These are phyloP conservation scores for Limnephilus rhombicus DNA, from an alignment of 2,888 invertebrate species.

Conservation along the genomic window DNA sequence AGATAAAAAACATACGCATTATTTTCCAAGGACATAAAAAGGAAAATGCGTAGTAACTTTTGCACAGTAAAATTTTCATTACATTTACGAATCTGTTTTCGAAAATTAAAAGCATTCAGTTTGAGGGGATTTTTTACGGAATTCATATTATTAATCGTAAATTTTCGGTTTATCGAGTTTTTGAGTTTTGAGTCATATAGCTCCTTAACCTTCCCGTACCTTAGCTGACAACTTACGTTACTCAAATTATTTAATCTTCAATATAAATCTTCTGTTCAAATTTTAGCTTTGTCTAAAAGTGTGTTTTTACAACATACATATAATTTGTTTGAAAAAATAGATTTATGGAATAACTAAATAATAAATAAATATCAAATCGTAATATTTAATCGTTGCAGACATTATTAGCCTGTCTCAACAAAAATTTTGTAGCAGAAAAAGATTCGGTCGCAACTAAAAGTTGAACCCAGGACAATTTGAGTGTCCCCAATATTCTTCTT, in stretches of 20 bases:
- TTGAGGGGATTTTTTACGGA: conserved; percentile 22
- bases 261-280: not conserved
- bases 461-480: too few relatives aligned
- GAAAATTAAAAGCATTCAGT: conserved; percentile 37
- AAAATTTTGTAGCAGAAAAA: too few relatives aligned
- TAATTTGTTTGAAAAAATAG: too few relatives aligned
- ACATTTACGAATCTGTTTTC: conserved; percentile 26
- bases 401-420: too few relatives aligned
- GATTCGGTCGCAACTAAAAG: too few relatives aligned
- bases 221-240: not conserved
- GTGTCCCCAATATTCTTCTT: too few relatives aligned
- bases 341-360: too few relatives aligned
- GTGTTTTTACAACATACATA: not conserved
- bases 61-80: conserved; percentile 20
- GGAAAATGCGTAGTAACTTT: not conserved
- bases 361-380: too few relatives aligned
- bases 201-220: not conserved
- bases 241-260: not conserved
- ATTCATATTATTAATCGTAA: conserved; percentile 25
- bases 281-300: not conserved
- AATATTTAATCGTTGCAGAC: too few relatives aligned
- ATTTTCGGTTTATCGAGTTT: conserved; percentile 5
- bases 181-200: not conserved
- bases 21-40: not conserved
- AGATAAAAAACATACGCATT: not conserved